Evolutionary conservation across 2,888 invertebrate genomes (phyloP).

Genomic region (Caenorhabditis sulstoni): DNA sequence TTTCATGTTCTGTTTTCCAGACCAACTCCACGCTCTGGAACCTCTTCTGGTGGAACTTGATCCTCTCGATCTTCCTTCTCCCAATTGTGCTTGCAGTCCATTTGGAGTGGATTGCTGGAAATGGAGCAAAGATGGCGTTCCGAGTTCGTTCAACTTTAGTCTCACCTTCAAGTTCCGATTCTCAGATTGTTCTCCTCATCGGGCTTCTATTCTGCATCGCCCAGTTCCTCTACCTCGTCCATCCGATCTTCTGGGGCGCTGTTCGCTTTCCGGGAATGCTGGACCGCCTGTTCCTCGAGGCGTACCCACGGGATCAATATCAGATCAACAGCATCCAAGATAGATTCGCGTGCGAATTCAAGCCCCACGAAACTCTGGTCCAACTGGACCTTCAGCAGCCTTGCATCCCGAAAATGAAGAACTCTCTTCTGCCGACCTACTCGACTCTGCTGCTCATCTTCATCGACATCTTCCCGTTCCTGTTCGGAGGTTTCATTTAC

Average conservation of each 20-base stretch:
- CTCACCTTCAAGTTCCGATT: too few relatives aligned
- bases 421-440: slow-evolving; percentile 75
- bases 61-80: slow-evolving; percentile 63
- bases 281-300: slow-evolving; percentile 75
- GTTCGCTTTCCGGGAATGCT: slow-evolving; percentile 73
- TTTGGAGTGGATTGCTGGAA: slow-evolving; percentile 67
- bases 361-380: slow-evolving; percentile 69
- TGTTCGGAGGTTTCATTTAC: slow-evolving; percentile 73
- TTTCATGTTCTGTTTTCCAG: slow-evolving; percentile 5
- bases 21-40: slow-evolving; percentile 70
- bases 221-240: slow-evolving; percentile 75
- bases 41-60: slow-evolving; percentile 69
- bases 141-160: slow-evolving; percentile 41
- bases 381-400: slow-evolving; percentile 71
- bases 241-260: slow-evolving; percentile 75
- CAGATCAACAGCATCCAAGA: slow-evolving; percentile 69
- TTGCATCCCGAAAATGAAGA: slow-evolving; percentile 77
- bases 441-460: slow-evolving; percentile 76
- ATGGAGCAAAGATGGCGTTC: slow-evolving; percentile 69
- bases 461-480: slow-evolving; percentile 75
- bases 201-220: slow-evolving; percentile 72
- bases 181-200: slow-evolving; percentile 67
- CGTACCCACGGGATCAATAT: slow-evolving; percentile 72
- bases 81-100: slow-evolving; percentile 67
- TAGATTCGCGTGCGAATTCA: slow-evolving; percentile 72